Base-by-base conservation (phyloP, 1,140 invertebrate species). In the Halictus rubicundus region DNA sequence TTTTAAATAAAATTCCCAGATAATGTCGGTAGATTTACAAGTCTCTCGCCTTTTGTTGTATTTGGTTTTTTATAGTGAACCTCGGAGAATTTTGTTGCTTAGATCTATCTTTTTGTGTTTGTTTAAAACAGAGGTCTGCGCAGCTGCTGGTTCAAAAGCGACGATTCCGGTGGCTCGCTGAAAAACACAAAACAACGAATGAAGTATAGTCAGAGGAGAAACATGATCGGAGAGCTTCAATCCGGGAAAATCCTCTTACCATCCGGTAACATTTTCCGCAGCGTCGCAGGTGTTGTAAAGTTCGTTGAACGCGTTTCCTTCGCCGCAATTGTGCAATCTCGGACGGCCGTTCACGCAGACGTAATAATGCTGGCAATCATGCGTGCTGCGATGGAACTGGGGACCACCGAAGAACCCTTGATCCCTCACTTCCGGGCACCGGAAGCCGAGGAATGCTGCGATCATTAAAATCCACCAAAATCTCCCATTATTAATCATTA, bases 251-350 rank as follows among this genome's bases (percentile, higher is more conserved):
- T 23, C 32, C 16, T 60, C 82, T 83, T 90, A 95, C 93, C 96
- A 97, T 88, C 95, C 95, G 32, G 96, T 95, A 65, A 97, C 96
- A 90, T 97, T 97, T 80, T 96, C 95, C 23, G 95, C 95, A 49
- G 95, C 96, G 80, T 97, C 97, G 88, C 97, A 98, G 54, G 94
- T 93, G 61, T 95, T 95, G 14, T 94, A 95, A 2, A 95, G 89
- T 27, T 97, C 96, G 82, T 98, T 98, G 91, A 96, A 98, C 6
- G 96, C 97, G 32, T 95, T 94, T 81, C 96, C 96, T 79, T 96
- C 94, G 14, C 96, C 96, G 87, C 97, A 98, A 63, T 95, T 95
- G 72, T 96, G 94, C 39, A 96, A 90, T 61, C 96, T 90, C 0
- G 97, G 97, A 80, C 94, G 95, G 37, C 94, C 94, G 59, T 96